Percentiles rank a stretch among this genome's conserved stretches.
Evolutionary conservation across 2,888 invertebrate genomes (phyloP).

Genomic region (Sesia bembeciformis): DNA sequence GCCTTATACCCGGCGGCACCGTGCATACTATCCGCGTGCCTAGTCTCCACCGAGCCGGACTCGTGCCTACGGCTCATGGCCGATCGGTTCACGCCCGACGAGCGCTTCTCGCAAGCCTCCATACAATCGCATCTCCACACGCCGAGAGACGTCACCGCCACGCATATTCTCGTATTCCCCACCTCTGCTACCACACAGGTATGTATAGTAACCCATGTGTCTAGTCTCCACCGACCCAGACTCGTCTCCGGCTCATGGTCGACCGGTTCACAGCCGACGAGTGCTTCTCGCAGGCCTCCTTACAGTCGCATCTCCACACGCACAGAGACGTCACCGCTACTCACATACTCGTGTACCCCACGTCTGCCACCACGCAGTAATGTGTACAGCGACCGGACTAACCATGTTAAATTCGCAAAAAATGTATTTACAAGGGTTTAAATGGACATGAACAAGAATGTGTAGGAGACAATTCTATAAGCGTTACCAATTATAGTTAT

Average conservation of each 20-base stretch:
- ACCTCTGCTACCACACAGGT: conserved; percentile 96
- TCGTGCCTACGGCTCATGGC: conserved; percentile 91
- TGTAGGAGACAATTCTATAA: too few species aligned
- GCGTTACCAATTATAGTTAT: too few species aligned
- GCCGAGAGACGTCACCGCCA: conserved; percentile 96
- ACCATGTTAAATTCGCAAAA: too few species aligned
- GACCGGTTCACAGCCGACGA: conserved; percentile 97
- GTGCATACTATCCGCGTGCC: conserved; percentile 96
- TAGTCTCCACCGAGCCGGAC: conserved; percentile 96
- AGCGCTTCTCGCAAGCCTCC: conserved; percentile 89
- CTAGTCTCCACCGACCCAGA: conserved; percentile 96
- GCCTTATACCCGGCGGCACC: conserved; percentile 90
- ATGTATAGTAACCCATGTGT: conserved; percentile 80
- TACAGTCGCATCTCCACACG: conserved; percentile 93
- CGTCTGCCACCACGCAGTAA: conserved; percentile 90
- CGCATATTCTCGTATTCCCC: conserved; percentile 98
- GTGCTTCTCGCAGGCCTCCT: conserved; percentile 88
- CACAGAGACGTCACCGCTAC: conserved; percentile 98
- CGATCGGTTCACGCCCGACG: conserved; percentile 96
- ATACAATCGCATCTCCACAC: conserved; percentile 94
- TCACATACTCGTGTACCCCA: conserved; percentile 98
- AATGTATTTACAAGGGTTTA: too few species aligned
- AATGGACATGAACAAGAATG: too few species aligned
- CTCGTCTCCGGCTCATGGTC: conserved; percentile 90
- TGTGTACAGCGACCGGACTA: too few species aligned